Evolutionary conservation across 2,888 invertebrate species (phyloP).

Genomic region (Leptarthrus brevirostris): DNA sequence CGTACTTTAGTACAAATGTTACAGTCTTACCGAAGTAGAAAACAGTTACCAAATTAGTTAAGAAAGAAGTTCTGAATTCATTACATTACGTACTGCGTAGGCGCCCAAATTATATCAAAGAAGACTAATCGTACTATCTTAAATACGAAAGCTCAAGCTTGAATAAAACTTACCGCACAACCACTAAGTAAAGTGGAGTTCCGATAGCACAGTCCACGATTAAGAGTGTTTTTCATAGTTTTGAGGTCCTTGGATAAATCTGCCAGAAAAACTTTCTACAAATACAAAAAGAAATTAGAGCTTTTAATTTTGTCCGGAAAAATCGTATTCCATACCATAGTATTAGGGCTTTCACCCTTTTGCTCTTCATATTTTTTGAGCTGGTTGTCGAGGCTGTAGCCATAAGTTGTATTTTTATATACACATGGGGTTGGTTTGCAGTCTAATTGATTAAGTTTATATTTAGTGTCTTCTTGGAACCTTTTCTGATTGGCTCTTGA

Average conservation of each 20-base stretch:
- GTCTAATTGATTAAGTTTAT: no score
- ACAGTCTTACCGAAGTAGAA: no score
- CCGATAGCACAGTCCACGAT: slow-evolving; percentile 55
- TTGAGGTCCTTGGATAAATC: not conserved
- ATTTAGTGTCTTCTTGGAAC: not conserved
- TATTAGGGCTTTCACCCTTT: not conserved
- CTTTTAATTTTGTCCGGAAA: not conserved
- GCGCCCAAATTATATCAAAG: no score
- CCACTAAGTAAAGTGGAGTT: not conserved
- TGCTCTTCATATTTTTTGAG: not conserved
- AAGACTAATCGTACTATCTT: no score
- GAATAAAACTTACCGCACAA: not conserved
- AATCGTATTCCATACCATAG: slow-evolving; percentile 6
- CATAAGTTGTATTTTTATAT: not conserved
- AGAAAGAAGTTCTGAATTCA: no score
- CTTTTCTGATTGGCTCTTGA: not conserved
- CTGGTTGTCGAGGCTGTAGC: slow-evolving; percentile 10
- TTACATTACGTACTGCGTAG: no score
- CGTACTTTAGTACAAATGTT: no score
- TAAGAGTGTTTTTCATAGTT: slow-evolving; percentile 53
- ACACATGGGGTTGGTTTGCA: not conserved
- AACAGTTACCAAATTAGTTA: no score
- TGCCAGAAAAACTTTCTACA: not conserved
- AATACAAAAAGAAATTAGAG: not conserved
- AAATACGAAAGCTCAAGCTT: no score